Evolutionary conservation across 1,140 invertebrate species (phyloP), one percentile per base, ranked within the genome.

Genomic region (Ips nitidus): DNA sequence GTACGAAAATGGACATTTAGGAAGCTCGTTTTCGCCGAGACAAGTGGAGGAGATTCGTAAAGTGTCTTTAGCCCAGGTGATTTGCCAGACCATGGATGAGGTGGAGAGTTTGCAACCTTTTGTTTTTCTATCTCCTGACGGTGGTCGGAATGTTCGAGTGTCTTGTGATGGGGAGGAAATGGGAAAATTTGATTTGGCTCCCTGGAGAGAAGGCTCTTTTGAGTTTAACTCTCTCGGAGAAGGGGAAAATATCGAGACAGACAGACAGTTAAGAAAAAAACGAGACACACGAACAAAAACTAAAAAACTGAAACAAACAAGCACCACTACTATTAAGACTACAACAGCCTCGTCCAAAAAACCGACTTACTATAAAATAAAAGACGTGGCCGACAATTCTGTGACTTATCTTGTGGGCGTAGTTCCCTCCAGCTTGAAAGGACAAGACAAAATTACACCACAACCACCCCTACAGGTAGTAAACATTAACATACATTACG

Each of bases 31-130:
- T 73, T 93, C 88, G 0, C 85, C 85, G 66, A 87, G 88, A n/a
- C 97, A 98, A 81, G 79, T 98, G 5, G 86, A 91, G 67, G 91
- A 97, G 78, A 90, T 99, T 36, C 83, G 93, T 55, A 87, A 90
- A 63, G 86, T 91, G 1, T 90, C 88, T 41, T 82, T 98, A 22
- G 89, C 94, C 0, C 88, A 94, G 75, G 86, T 98, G 0, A 82
- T 98, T 1, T 99, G 97, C 77, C 87, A 90, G 65, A 95, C 93
- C 38, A 84, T 90, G 70, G 89, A 92, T 63, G 86, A 86, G 39
- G 87, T 91, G 40, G 87, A 94, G 41, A 87, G 81, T 4, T 79
- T 90, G 38, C 89, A 90, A 77, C 87, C 87, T 1, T 91, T 93
- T 75, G 92, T 92, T 0, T 93, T 95, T 78, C 76, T 93, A 50